Percentiles rank a stretch among this genome's conserved stretches.
phyloP scores from a whole-genome alignment of 2,113 vertebrate genomes.

The Tragelaphus scriptus region DNA sequence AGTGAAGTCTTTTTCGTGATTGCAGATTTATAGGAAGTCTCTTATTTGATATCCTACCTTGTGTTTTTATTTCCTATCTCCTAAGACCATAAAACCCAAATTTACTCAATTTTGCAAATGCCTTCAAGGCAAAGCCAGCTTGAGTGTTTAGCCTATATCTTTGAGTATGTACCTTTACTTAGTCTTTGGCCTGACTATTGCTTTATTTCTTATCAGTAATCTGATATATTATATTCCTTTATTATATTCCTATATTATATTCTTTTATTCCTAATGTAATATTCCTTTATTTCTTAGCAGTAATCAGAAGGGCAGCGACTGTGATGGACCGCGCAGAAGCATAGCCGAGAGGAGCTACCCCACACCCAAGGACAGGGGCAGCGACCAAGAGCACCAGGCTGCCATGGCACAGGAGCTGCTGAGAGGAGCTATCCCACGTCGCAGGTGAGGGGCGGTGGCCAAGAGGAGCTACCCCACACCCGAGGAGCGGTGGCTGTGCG shows the following conservation, averaged over 20 bases:
- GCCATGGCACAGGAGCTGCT: fast-evolving
- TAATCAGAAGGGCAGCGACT: fast-evolving
- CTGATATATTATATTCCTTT: neutral
- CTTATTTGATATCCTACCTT: neutral
- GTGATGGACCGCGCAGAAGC: fast-evolving
- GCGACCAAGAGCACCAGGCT: fast-evolving
- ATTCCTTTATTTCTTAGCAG: too few species aligned
- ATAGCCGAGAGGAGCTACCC: too few species aligned
- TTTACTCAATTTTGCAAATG: neutral
- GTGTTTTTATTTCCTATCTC: neutral
- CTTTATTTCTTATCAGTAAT: neutral
- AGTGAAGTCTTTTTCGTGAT: neutral
- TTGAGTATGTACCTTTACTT: neutral
- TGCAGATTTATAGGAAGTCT: neutral
- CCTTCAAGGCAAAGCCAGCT: neutral
- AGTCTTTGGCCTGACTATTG: neutral
- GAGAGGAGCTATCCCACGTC: too few species aligned
- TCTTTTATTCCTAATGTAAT: too few species aligned
- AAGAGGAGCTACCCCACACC: too few species aligned
- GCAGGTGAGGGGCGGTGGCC: too few species aligned
- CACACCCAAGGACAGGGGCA: fast-evolving
- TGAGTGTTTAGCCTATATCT: neutral
- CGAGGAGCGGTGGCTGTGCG: fast-evolving
- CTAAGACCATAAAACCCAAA: neutral
- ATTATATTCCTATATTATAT: too few species aligned